A percentile compares a stretch with the other conserved stretches of the same genome.
These are phyloP conservation scores for Scarus forsteni DNA, from an alignment of 2,797 vertebrate species.

Conservation along the genomic window DNA sequence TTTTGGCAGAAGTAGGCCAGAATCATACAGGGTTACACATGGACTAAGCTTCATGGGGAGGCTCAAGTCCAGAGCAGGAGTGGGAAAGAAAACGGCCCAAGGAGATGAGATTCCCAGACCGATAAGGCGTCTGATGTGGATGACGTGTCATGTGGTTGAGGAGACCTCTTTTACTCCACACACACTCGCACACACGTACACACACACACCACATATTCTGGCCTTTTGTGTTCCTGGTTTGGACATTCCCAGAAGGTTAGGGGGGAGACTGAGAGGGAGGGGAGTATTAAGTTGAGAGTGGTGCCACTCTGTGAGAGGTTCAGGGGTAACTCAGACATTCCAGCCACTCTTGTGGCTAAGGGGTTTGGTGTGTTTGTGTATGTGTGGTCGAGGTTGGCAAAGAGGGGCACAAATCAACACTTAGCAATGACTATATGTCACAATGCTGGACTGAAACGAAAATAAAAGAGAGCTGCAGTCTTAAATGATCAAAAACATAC, in stretches of 20 bases:
- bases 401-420: slow-evolving; percentile 58
- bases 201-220: slow-evolving; percentile 32
- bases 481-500: too few species aligned
- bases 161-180: slow-evolving; percentile 13
- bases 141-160: slow-evolving; percentile 44
- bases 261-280: slow-evolving; percentile 1
- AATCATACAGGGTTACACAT: background rate
- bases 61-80: slow-evolving; percentile 7
- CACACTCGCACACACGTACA: slow-evolving; percentile 12
- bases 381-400: slow-evolving; percentile 9
- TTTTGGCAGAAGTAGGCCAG: background rate
- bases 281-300: slow-evolving; percentile 53
- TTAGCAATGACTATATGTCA: slow-evolving; percentile 71
- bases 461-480: slow-evolving; percentile 7
- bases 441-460: slow-evolving; percentile 53
- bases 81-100: slow-evolving; percentile 14
- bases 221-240: slow-evolving; percentile 47
- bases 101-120: slow-evolving; percentile 35
- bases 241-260: slow-evolving; percentile 66
- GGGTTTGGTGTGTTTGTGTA: slow-evolving; percentile 22
- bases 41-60: background rate
- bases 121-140: slow-evolving; percentile 45
- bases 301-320: slow-evolving; percentile 78
- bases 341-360: slow-evolving; percentile 58
- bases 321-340: slow-evolving; percentile 70